Base-by-base conservation (phyloP, 2,797 vertebrate species). In the Nyctalus aviator region DNA sequence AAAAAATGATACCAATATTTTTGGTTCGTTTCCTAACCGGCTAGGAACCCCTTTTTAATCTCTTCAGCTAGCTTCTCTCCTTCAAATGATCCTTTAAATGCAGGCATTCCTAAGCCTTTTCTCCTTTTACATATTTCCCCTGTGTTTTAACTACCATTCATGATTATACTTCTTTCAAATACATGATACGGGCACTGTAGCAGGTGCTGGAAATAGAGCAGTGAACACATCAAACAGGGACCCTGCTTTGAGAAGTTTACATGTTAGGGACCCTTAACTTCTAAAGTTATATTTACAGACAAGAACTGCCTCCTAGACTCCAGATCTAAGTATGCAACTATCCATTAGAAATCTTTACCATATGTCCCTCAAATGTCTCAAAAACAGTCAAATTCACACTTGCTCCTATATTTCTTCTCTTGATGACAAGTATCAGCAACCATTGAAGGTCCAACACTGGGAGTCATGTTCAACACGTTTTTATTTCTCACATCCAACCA, bases 61-160 rank as follows among this genome's bases (percentile, higher is more conserved):
- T 84, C 82, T 84, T 66, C 62, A 71, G 27, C 32, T 64, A 57
- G 25, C 30, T 62, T 93, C 23, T 73, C 57, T 82, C 69, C 50
- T 78, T 76, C 37, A 71, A 62, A 91, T 41, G 69, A 77, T 59
- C 79, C 53, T 86, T 85, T 48, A 91, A 64, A 55, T 32, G 72
- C 44, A 37, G 12, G n/a, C 32, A 37, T 82, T 77, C 73, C 53
- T 44, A 81, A 69, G 8, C 41, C 68, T 32, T 71, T 64, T 57
- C 27, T 75, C 57, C 53, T 12, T 62, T 48, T 64, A 66, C 5
- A 17, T 30, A n/a, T 13, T n/a, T 73, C 32, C 35, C 48, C 37
- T 86, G 23, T 46, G 48, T 9, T 35, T 84, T 81, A 84, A 72
- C 68, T 27, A 87, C 71, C 50, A 92, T 46, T 92, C 53, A 73